These are phyloP conservation scores for Leiothrix lutea DNA, from an alignment of 2,113 vertebrate genomes.

Conservation along the genomic window DNA sequence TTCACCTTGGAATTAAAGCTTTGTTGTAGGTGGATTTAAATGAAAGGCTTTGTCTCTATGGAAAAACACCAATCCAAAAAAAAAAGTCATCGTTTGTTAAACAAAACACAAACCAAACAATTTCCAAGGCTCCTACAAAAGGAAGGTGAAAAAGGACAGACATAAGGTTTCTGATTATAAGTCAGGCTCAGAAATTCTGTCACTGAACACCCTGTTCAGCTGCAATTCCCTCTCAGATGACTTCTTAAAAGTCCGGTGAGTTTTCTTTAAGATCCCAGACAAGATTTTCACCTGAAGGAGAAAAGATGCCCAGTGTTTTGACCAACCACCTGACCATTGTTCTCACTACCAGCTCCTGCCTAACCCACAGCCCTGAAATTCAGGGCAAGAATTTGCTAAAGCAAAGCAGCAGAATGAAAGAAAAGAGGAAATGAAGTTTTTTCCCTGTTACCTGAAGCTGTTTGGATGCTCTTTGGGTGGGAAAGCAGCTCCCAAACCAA, in stretches of 20 bases:
- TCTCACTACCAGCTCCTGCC: background rate
- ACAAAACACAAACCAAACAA: background rate
- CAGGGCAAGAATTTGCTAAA: background rate
- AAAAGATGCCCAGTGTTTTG: background rate
- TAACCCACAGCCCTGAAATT: background rate
- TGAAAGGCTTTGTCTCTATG: background rate
- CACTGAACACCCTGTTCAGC: background rate
- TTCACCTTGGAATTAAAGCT: background rate
- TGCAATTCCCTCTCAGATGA: background rate
- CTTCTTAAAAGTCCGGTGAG: background rate
- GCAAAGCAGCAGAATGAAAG: background rate
- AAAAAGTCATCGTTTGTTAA: background rate
- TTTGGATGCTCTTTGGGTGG: background rate
- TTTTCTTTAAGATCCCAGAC: background rate
- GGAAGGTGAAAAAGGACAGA: background rate
- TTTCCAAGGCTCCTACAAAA: background rate
- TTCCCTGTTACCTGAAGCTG: background rate
- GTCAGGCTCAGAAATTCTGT: background rate
- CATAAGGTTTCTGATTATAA: background rate
- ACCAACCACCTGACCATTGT: background rate
- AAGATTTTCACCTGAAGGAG: background rate
- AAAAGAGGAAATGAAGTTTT: background rate
- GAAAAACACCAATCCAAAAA: background rate
- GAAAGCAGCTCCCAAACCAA: background rate
- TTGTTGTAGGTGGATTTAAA: background rate